Evolutionary conservation across 2,888 invertebrate species (phyloP).

Genomic region (Leucoma salicis): DNA sequence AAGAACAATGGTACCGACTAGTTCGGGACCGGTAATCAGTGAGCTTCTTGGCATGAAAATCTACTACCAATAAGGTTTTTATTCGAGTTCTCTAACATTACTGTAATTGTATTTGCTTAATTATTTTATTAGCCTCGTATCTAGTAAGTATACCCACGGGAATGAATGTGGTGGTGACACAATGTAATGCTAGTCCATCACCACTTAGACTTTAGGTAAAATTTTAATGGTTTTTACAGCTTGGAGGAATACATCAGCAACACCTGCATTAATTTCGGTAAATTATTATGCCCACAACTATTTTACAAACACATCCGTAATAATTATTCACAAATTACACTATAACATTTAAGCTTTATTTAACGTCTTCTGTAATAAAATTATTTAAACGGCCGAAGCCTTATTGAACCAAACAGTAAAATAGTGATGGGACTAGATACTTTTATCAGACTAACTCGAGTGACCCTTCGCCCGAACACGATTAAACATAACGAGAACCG

Average conservation of each 20-base stretch:
- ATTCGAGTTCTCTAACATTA: no score
- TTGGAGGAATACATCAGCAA: conserved; percentile 2
- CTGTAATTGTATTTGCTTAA: no score
- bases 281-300: conserved; percentile 1
- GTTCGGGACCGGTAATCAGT: no score
- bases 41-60: no score
- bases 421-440: conserved; percentile 7
- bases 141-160: no score
- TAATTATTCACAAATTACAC: conserved; percentile 32
- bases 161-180: no score
- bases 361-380: conserved; percentile 33
- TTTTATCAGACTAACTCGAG: neutral
- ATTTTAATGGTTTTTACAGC: neutral
- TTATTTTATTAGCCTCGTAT: no score
- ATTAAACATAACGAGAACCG: no score
- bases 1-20: no score
- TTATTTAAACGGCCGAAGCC: conserved; percentile 25
- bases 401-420: conserved; percentile 17
- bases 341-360: conserved; percentile 31
- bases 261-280: conserved; percentile 1
- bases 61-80: no score
- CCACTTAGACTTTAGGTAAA: no score
- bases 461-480: neutral
- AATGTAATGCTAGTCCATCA: no score
- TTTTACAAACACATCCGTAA: conserved; percentile 21